Base-by-base conservation (phyloP, 23 tunicate species). In the Phallusia fumigata region DNA sequence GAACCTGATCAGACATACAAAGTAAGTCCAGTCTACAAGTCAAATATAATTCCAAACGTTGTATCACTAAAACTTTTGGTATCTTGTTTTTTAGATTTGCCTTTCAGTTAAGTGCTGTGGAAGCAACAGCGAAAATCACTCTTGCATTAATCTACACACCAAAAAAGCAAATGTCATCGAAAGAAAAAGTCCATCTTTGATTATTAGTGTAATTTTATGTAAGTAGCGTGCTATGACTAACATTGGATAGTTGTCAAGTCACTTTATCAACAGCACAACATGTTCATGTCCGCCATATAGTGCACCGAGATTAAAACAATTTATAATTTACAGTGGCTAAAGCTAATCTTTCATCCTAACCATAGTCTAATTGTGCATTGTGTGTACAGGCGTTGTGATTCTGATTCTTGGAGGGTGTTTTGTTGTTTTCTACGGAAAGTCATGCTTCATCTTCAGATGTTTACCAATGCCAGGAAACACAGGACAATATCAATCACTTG, bases 1-100 rank as follows among this genome's bases (percentile, higher is more conserved):
- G 65, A 79, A 31, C 89, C 89, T 52, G 69, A 50, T 19, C 69
- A 50, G 35, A 69, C 35, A 30, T 85, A 85, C 89, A 79, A 65
- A 75, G 89, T 85, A 79, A 13, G 22, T 21, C 15, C 28, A 58
- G 16, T 58, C 3, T 10, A 40, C 10, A 10, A 40, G 28, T 18
- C 49, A 53, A 32, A 47, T 79, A 2, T 78, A 80, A 53, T 5
- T 58, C 8, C 19, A 31, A 53, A 12, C 51, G 33, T 10, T 24
- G 8, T 32, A 69, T 58, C 52, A 69, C 64, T 3, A 8, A 74
- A 30, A 74, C 2, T 19, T 74, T 11, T 40, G 47, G 47, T 40
- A 40, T 40, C 10, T 40, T 19, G 11, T 32, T 74, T 33, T 30
- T 19, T 33, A 74, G 77, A 74, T 74, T 30, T 74, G 77, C 34